phyloP scores from a whole-genome alignment of 1,140 invertebrate genomes.

The Ceratina calcarata region DNA sequence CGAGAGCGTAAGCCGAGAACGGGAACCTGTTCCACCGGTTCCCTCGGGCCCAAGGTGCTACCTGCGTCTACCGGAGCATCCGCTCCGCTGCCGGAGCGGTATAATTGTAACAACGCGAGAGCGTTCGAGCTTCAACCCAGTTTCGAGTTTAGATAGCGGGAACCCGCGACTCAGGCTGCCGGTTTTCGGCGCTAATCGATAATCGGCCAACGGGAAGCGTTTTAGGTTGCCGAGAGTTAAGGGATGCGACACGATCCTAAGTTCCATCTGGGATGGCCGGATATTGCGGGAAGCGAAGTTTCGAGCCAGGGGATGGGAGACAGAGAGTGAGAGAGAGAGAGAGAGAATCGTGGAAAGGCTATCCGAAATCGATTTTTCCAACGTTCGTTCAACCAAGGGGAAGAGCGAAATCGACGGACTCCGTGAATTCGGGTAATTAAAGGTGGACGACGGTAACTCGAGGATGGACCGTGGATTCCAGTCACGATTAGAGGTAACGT shows the following conservation, averaged over 20 bases:
- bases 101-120: conserved; percentile 30
- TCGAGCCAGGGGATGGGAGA: too few species aligned
- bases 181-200: neutral
- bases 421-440: neutral
- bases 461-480: neutral
- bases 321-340: neutral
- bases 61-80: conserved; percentile 29
- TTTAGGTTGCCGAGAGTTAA: neutral
- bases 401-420: neutral
- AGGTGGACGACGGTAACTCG: too few species aligned
- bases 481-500: conserved; percentile 1
- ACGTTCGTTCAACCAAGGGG: neutral
- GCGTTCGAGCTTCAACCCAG: conserved; percentile 32
- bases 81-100: neutral
- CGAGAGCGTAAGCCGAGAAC: conserved; percentile 14
- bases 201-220: neutral
- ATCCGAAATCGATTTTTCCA: neutral
- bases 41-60: conserved; percentile 40
- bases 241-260: neutral
- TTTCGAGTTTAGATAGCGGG: conserved; percentile 29
- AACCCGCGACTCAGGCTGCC: neutral
- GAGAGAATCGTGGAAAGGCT: neutral
- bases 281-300: neutral
- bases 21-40: conserved; percentile 57
- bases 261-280: neutral